Evolutionary conservation across 2,797 vertebrate species (phyloP), one percentile per base, ranked within the genome.

Genomic region (Sebastes elongatus): DNA sequence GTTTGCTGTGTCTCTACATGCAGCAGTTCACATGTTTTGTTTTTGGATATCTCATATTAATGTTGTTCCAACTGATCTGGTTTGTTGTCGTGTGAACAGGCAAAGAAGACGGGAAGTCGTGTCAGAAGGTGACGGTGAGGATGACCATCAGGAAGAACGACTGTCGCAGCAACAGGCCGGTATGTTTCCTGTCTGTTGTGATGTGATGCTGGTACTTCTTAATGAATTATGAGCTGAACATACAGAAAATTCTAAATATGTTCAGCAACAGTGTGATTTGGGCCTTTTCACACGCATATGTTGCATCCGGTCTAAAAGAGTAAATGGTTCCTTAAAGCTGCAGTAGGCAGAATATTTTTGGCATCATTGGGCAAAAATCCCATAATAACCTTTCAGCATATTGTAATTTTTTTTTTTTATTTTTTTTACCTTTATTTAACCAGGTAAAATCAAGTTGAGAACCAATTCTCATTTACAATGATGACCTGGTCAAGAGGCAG

Each of bases 81-180:
- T 86, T 23, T 80, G 33, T 82, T 67, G 62, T 71, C 55, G 5
- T 64, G 25, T 78, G 66, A 91, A 92, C 92, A 99, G 98, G 98
- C 91, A 99, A 99, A 94, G 98, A 99, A 92, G 98, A 99, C 16
- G 98, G 98, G 49, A 98, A 98, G 89, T 98, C 98, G 8, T 99
- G 99, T 93, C 99, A 99, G 94, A 98, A 98, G 88, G 99, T 99
- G 91, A 98, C 98, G 0, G 98, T 99, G 80, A 96, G 98, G 88
- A 99, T 99, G 98, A 99, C 99, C 2, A 99, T 99, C 91, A 96
- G 98, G 88, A 99, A 99, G 94, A 99, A 97, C 0, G 98, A 99
- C 89, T 99, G 99, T 88, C 96, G 99, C 88, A 99, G 98, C 92
- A 97, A 97, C 94, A 97, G 96, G 38, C 99, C 98, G 14, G 99